These are phyloP conservation scores for Thymelicus lineola DNA, from an alignment of 2,888 invertebrate genomes.

Conservation along the genomic window DNA sequence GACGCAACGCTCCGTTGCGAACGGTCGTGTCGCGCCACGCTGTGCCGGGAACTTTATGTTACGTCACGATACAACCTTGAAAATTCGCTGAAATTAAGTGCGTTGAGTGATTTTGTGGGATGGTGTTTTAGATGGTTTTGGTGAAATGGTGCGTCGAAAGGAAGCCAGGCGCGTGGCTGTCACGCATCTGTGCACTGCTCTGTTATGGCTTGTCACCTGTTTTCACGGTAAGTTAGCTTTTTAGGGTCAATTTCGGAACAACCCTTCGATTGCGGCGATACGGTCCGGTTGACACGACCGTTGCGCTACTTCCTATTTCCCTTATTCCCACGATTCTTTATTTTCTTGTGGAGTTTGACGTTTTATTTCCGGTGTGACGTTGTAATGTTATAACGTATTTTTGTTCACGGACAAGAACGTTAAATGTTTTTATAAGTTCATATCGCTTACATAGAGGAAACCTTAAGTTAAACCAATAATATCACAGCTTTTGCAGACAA, in stretches of 20 bases:
- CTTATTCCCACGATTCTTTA: conserved; percentile 14
- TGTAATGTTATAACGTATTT: neutral
- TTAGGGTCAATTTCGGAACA: conserved; percentile 58
- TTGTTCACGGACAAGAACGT: neutral
- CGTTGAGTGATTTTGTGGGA: conserved; percentile 64
- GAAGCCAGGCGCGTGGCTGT: conserved; percentile 63
- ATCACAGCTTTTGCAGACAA: too few relatives aligned
- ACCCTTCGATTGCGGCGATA: conserved; percentile 54
- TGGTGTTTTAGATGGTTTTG: conserved; percentile 71
- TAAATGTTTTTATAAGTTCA: too few relatives aligned
- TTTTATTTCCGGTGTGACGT: neutral
- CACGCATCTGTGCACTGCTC: conserved; percentile 66
- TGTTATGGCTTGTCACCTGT: conserved; percentile 75
- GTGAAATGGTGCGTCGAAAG: conserved; percentile 75
- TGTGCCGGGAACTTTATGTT: conserved; percentile 63
- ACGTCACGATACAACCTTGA: conserved; percentile 61
- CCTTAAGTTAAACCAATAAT: too few relatives aligned
- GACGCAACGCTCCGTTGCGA: conserved; percentile 59
- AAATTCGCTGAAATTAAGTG: conserved; percentile 48
- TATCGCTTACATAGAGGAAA: too few relatives aligned
- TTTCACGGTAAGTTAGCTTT: conserved; percentile 73
- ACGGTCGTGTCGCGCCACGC: conserved; percentile 52
- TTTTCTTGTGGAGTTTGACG: neutral
- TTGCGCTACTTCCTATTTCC: conserved; percentile 49
- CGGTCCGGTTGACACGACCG: conserved; percentile 62